These are phyloP conservation scores for Drosophila mojavensis DNA, from an alignment of 1,140 invertebrate species.

Conservation along the genomic window DNA sequence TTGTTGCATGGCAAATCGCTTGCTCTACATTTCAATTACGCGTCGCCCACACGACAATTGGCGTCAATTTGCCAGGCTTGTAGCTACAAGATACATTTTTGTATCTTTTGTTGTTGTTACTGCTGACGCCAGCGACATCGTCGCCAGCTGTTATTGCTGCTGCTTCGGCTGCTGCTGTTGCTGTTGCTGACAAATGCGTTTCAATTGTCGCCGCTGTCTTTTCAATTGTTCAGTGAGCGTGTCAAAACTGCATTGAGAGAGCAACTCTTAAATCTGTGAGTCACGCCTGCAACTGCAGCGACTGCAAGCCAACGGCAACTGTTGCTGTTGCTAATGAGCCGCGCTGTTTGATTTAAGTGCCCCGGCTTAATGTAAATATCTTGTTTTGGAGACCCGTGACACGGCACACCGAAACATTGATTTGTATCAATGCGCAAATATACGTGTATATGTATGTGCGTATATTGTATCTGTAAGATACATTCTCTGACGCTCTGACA, in stretches of 20 bases:
- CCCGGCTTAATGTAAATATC: constrained; percentile 78
- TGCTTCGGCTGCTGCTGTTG: not conserved
- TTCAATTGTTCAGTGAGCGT: constrained; percentile 62
- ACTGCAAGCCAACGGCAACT: constrained; percentile 15
- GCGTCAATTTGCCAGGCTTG: constrained; percentile 63
- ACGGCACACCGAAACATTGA: constrained; percentile 54
- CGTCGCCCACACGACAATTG: constrained; percentile 56
- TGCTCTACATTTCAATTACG: constrained; percentile 71
- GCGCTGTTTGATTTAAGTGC: constrained; percentile 65
- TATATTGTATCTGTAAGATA: constrained; percentile 54
- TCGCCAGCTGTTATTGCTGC: constrained; percentile 1
- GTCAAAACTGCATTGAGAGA: constrained; percentile 32
- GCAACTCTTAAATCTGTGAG: constrained; percentile 51
- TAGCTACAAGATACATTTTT: constrained; percentile 53
- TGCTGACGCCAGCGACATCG: constrained; percentile 27
- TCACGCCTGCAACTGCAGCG: constrained; percentile 37
- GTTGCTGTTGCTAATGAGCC: constrained; percentile 57
- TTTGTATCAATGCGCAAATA: constrained; percentile 70
- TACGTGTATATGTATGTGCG: not conserved
- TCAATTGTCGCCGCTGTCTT: constrained; percentile 55
- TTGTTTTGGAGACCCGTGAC: constrained; percentile 47
- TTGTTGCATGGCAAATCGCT: constrained; percentile 22
- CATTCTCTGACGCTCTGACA: constrained; percentile 58
- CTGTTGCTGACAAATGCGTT: constrained; percentile 71
- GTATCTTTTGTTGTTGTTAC: constrained; percentile 7